Conservation (phyloP, 1,140 invertebrate species). For the Drosophila ananassae region DNA sequence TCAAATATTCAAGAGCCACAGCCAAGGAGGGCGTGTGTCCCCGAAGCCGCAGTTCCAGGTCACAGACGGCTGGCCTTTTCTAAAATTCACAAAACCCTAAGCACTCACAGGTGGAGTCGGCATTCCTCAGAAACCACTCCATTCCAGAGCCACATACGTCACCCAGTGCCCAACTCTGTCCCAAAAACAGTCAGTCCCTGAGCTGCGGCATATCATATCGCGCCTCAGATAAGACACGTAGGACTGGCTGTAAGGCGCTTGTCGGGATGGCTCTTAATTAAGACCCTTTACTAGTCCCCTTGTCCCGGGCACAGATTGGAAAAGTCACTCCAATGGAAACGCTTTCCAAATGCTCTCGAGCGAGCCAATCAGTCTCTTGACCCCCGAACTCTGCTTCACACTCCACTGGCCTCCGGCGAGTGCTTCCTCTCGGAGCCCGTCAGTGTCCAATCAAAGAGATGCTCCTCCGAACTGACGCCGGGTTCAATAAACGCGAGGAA, state of each 20-base stretch:
- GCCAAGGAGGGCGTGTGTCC: conserved; percentile 23
- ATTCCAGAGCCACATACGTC: conserved; percentile 13
- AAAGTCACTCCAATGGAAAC: conserved; percentile 16
- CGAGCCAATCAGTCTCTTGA: conserved; percentile 13
- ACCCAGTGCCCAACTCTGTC: conserved; percentile 24
- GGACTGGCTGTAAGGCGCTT: background rate
- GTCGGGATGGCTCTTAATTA: conserved; percentile 3
- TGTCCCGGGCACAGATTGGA: background rate
- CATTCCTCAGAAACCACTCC: conserved; percentile 16
- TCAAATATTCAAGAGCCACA: conserved; percentile 43
- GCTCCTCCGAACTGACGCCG: background rate
- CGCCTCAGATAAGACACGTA: background rate
- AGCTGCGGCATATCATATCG: conserved; percentile 12
- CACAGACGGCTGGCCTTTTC: conserved; percentile 42
- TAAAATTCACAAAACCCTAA: conserved; percentile 51
- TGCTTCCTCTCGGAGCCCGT: conserved; percentile 25
- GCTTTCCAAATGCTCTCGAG: conserved; percentile 23
- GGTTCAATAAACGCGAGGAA: conserved; percentile 47
- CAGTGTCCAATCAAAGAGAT: conserved; percentile 25
- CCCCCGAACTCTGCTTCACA: background rate
- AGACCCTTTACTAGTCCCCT: background rate
- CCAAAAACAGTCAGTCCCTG: conserved; percentile 23
- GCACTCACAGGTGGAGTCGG: conserved; percentile 9
- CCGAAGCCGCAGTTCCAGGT: conserved; percentile 9
- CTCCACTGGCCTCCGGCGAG: conserved; percentile 13